Conservation (phyloP, 2,888 invertebrate species). For the Pandemis heparana region DNA sequence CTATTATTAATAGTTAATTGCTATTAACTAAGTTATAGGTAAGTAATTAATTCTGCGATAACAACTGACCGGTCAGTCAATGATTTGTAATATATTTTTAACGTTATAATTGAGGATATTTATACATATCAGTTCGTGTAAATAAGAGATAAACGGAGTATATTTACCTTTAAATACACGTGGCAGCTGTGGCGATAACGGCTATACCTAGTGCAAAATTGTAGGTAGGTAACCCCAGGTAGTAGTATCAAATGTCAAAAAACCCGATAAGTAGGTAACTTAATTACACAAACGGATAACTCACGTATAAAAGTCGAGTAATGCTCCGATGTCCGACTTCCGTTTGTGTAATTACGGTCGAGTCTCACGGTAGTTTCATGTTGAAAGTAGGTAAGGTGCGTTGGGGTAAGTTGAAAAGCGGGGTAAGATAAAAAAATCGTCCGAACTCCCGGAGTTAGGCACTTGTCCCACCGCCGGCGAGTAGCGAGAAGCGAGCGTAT, state of each 20-base stretch:
- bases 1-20: conserved; percentile 6
- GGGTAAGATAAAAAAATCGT: no score
- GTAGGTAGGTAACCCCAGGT: background rate
- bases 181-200: background rate
- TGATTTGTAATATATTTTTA: conserved; percentile 7
- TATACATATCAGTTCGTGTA: conserved; percentile 8
- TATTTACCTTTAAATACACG: background rate
- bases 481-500: no score
- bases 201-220: background rate
- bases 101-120: conserved; percentile 4
- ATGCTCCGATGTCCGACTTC: no score
- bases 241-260: background rate
- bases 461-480: no score
- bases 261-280: background rate
- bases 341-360: no score
- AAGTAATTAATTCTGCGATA: conserved; percentile 17
- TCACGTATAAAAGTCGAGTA: no score
- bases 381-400: no score
- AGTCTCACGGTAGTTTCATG: no score
- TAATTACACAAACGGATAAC: no score
- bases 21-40: background rate
- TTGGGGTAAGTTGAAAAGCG: no score
- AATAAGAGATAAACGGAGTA: conserved; percentile 14
- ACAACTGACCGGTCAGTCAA: conserved; percentile 18
- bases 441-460: no score